Percentiles rank a stretch among this genome's conserved stretches.
Evolutionary conservation across 2,888 invertebrate species (phyloP).

Genomic region (Zele albiditarsus): DNA sequence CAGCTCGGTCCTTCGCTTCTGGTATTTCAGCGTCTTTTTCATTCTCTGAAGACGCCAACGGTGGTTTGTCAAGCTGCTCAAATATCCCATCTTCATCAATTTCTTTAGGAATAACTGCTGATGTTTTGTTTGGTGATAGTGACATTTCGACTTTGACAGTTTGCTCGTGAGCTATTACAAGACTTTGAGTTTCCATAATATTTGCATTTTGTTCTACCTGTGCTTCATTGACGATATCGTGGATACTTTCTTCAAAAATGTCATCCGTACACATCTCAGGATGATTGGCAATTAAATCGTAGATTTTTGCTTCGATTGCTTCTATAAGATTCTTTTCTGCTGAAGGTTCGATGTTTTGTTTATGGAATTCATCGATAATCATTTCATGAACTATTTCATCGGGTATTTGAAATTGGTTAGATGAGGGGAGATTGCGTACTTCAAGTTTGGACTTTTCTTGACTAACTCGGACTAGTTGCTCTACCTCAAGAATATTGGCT

Average conservation of each 20-base stretch:
- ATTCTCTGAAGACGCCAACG: constrained; percentile 23
- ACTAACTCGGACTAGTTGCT: not conserved
- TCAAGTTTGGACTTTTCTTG: constrained; percentile 29
- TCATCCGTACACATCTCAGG: constrained; percentile 7
- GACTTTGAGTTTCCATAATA: constrained; percentile 7
- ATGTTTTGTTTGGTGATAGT: not conserved
- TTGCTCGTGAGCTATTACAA: constrained; percentile 1
- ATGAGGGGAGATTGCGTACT: not conserved
- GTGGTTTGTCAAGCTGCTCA: constrained; percentile 30
- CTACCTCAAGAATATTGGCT: constrained; percentile 40
- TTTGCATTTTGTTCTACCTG: constrained; percentile 21
- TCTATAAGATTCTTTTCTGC: constrained; percentile 12
- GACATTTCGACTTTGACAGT: not conserved
- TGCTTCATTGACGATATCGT: constrained; percentile 36
- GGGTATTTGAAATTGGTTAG: constrained; percentile 16
- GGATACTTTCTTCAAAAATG: constrained; percentile 29
- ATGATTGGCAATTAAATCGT: constrained; percentile 18
- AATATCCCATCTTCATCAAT: constrained; percentile 11
- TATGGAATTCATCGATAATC: constrained; percentile 18
- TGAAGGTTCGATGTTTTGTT: constrained; percentile 31
- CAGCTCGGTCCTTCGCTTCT: not conserved
- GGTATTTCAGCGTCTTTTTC: not conserved
- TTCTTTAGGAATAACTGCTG: not conserved
- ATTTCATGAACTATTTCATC: constrained; percentile 47
- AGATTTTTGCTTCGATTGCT: constrained; percentile 17